Conservation (phyloP, 2,113 vertebrate species). For the Hippolais icterina region DNA sequence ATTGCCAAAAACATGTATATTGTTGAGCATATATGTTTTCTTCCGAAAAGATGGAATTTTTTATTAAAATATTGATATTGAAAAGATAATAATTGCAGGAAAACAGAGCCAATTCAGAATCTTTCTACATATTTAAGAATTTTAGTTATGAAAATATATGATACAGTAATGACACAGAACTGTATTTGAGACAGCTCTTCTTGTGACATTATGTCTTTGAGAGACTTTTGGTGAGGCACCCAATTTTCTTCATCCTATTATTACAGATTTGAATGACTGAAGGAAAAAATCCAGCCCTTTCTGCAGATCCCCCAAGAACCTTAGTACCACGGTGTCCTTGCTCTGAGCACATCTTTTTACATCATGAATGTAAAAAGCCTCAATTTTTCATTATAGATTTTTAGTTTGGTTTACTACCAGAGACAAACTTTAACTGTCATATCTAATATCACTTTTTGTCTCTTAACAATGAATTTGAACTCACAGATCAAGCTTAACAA, state of each 20-base stretch:
- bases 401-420: neutral
- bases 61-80: neutral
- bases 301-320: neutral
- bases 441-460: neutral
- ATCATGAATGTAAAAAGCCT: neutral
- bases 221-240: neutral
- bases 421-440: neutral
- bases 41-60: neutral
- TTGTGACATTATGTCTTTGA: neutral
- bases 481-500: neutral
- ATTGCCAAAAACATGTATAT: neutral
- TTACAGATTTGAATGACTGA: neutral
- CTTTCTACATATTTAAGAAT: neutral
- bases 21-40: neutral
- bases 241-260: neutral
- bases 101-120: neutral
- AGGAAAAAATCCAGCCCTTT: neutral
- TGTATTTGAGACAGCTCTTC: neutral
- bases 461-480: neutral
- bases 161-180: neutral
- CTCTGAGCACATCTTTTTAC: neutral
- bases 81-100: neutral
- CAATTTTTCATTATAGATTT: neutral
- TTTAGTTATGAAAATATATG: neutral
- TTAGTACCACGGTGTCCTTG: neutral